Evolutionary conservation across 1,140 invertebrate species (phyloP).

Genomic region (Drosophila setifemur): DNA sequence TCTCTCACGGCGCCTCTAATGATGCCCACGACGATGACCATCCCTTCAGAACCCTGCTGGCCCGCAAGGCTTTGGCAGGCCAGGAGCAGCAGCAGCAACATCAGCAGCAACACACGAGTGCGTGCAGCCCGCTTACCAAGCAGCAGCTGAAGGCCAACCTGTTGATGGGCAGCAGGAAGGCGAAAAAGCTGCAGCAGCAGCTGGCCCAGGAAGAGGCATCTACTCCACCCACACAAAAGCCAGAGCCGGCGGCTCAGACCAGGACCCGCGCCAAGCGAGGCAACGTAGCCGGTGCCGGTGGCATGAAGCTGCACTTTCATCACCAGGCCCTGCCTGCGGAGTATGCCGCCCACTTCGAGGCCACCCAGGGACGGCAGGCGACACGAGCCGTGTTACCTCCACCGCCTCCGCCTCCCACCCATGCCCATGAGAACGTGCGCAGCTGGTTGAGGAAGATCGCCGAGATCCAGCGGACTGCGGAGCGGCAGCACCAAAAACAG

Average conservation of each 20-base stretch:
- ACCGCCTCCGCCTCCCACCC: slow-evolving; percentile 58
- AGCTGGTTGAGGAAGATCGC: slow-evolving; percentile 89
- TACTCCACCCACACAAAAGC: slow-evolving; percentile 2
- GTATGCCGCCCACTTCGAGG: slow-evolving; percentile 91
- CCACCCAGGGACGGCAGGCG: slow-evolving; percentile 84
- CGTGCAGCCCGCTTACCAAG: slow-evolving; percentile 72
- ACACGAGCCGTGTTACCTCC: slow-evolving; percentile 17
- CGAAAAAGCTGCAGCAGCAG: background rate
- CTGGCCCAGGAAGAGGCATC: background rate
- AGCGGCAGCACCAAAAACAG: slow-evolving; percentile 57
- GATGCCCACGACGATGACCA: slow-evolving; percentile 73
- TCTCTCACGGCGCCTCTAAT: slow-evolving; percentile 69
- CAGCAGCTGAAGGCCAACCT: slow-evolving; percentile 74
- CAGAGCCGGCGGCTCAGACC: slow-evolving; percentile 83
- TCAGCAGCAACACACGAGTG: slow-evolving; percentile 34
- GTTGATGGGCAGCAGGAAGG: slow-evolving; percentile 63
- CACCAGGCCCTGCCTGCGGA: slow-evolving; percentile 91
- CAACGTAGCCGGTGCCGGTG: slow-evolving; percentile 41
- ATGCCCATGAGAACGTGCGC: slow-evolving; percentile 86
- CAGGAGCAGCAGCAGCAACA: slow-evolving; percentile 37
- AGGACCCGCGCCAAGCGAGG: background rate
- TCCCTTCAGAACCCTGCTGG: slow-evolving; percentile 59
- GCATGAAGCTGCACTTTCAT: slow-evolving; percentile 91
- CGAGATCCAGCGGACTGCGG: slow-evolving; percentile 85
- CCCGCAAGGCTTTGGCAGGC: slow-evolving; percentile 27